Conservation (phyloP, 2,113 vertebrate species). For the Antechinus stuartii region DNA sequence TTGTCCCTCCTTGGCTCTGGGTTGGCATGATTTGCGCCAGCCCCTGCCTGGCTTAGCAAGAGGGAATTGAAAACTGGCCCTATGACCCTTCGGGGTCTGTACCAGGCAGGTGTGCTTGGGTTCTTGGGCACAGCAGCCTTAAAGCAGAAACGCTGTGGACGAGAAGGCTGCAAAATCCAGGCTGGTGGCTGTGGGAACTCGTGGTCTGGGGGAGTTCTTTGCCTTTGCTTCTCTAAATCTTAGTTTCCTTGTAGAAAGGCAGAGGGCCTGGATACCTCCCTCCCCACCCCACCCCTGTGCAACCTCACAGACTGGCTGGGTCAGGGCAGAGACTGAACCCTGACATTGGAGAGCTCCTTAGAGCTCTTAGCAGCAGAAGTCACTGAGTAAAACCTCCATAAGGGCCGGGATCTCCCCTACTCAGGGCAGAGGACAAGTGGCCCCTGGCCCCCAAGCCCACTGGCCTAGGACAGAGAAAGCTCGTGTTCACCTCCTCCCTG, state of each 20-base stretch:
- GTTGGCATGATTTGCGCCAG: too few species aligned
- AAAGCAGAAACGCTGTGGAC: accelerated
- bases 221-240: not conserved
- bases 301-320: not conserved
- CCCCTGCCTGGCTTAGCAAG: not conserved
- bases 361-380: not conserved
- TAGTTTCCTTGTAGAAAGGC: not conserved
- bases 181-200: not conserved
- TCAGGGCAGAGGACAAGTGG: not conserved
- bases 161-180: not conserved
- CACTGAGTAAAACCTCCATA: not conserved
- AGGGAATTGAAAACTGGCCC: too few species aligned
- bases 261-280: not conserved
- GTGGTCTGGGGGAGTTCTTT: not conserved
- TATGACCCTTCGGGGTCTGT: too few species aligned
- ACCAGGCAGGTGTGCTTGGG: too few species aligned
- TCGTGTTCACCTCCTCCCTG: not conserved
- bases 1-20: not conserved
- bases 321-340: not conserved
- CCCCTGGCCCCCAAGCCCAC: not conserved
- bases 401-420: not conserved
- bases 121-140: not conserved
- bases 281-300: not conserved
- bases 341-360: accelerated
- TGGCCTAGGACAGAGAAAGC: not conserved